Evolutionary conservation across 2,113 vertebrate genomes (phyloP).

Genomic region (Jaculus jaculus): DNA sequence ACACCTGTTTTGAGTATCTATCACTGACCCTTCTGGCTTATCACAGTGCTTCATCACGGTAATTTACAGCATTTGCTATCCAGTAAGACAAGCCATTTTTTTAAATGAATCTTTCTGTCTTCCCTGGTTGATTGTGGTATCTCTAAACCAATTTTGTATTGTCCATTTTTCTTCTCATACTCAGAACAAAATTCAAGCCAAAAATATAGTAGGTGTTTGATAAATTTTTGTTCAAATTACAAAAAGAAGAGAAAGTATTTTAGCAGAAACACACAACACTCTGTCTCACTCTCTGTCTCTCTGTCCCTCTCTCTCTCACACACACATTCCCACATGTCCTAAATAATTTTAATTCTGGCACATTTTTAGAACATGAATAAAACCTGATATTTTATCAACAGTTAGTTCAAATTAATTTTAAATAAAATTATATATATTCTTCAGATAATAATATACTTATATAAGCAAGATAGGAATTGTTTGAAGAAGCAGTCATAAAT

Average conservation of each 20-base stretch:
- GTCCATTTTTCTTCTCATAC: neutral
- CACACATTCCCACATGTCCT: neutral
- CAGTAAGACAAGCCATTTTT: neutral
- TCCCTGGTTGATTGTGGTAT: neutral
- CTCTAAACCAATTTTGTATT: neutral
- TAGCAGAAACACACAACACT: neutral
- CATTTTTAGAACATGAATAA: neutral
- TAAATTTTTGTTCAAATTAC: neutral
- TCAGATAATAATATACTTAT: constrained; percentile 58
- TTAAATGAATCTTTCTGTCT: constrained; percentile 9
- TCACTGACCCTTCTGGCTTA: neutral
- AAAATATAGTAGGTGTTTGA: neutral
- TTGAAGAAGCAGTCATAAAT: constrained; percentile 38
- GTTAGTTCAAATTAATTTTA: constrained; percentile 15
- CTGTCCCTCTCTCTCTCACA: too few species aligned
- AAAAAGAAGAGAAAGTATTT: constrained; percentile 17
- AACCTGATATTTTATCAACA: neutral
- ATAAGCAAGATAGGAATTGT: constrained; percentile 34
- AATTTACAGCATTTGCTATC: neutral
- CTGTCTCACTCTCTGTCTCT: too few species aligned
- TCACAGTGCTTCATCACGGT: neutral
- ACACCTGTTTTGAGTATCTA: neutral
- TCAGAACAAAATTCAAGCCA: neutral
- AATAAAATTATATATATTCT: constrained; percentile 38
- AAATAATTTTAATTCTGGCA: constrained; percentile 16